Percentiles rank a stretch among this genome's conserved stretches.
These are phyloP conservation scores for Acanthosoma haemorrhoidale DNA, from an alignment of 2,888 invertebrate species.

Conservation along the genomic window DNA sequence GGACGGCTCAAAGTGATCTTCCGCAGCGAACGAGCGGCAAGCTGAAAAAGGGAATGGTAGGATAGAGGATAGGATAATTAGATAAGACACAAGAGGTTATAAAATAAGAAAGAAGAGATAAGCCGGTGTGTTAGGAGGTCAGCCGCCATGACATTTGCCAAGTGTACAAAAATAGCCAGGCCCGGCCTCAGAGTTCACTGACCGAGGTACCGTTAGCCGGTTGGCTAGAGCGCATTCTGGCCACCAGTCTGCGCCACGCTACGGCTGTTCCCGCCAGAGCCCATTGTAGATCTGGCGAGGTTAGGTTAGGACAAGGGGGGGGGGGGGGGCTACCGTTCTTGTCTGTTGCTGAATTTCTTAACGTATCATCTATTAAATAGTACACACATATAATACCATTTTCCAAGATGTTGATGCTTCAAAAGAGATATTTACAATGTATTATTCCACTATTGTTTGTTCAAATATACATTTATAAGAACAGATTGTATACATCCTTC, in stretches of 20 bases:
- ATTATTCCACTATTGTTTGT: no score
- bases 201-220: background rate
- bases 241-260: background rate
- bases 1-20: background rate
- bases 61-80: background rate
- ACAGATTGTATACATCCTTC: no score
- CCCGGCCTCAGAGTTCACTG: background rate
- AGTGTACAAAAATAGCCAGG: constrained; percentile 12
- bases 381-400: no score
- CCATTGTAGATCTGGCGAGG: no score
- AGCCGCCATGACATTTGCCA: constrained; percentile 12
- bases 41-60: background rate
- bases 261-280: no score
- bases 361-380: no score
- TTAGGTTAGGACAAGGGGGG: no score
- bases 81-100: background rate
- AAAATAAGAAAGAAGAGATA: background rate
- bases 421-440: no score
- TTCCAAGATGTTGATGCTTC: no score
- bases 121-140: constrained; percentile 4
- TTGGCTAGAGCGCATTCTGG: constrained; percentile 6
- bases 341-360: no score
- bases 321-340: background rate
- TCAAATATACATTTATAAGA: no score
- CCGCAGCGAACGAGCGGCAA: background rate